Evolutionary conservation across 2,888 invertebrate species (phyloP), one percentile per base, ranked within the genome.

Genomic region (Sarcophaga subvicina): DNA sequence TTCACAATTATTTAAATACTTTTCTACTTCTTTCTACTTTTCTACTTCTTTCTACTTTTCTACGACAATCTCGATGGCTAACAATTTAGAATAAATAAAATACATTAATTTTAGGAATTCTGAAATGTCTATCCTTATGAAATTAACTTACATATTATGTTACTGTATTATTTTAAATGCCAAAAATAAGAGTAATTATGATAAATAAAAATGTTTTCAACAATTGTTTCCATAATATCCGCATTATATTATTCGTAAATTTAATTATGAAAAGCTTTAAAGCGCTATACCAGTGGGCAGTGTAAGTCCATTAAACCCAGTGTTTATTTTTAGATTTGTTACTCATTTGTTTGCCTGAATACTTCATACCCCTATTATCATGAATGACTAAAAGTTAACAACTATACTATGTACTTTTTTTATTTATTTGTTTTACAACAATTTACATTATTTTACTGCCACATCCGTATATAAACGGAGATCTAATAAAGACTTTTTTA

Each of bases 401-500:
- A 67, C n/a, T 49, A 67, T 47, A 47, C 66, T 76, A 67, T 59
- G 66, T 63, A 60, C 12, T 27, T 54, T 22, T 17, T 64, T 49
- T 8, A 4, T 54, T 54, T 14, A 3, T 54, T 14, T 54, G 4
- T 54, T 67, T 59, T 47, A 63, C 14, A 63, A 22, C 37, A 62
- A 82, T 77, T 77, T 66, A 67, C 27, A 71, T 66, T 76, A 67
- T 80, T 75, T 47, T 80, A 60, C 80, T 85, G 69, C 77, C 67
- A 80, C 80, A 85, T 80, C 85, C 85, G 77, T 67, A 70, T 75
- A 75, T 17, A 49, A 14, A 49, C 47, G 59, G 73, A 79, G 73
- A 79, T 79, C 64, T 70, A 70, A 75, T 79, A 75, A 75, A 79
- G 64, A 83, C 63, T 64, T 82, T 60, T 82, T 60, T 71, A 69